Evolutionary conservation across 2,888 invertebrate species (phyloP).

Genomic region (Eupithecia pulchellata): DNA sequence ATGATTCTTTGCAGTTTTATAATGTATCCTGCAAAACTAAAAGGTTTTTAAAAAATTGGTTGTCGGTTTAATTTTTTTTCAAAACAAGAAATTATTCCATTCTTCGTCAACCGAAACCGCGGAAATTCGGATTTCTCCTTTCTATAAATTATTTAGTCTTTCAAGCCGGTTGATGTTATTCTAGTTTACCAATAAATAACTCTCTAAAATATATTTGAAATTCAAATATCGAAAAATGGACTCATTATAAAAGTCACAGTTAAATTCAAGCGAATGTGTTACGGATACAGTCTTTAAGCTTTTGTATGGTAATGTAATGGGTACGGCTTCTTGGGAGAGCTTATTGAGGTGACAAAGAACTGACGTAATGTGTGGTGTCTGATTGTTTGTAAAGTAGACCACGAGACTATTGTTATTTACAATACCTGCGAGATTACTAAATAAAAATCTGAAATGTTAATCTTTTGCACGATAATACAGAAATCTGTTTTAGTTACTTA

Average conservation of each 20-base stretch:
- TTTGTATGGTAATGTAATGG: constrained; percentile 32
- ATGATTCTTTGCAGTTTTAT: too few species aligned
- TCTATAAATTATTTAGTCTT: neutral
- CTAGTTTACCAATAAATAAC: neutral
- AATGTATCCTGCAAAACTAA: too few species aligned
- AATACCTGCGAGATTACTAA: neutral
- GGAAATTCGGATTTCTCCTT: neutral
- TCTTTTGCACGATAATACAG: constrained; percentile 6
- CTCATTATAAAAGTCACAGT: constrained; percentile 9
- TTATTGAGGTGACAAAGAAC: constrained; percentile 26
- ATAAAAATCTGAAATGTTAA: neutral
- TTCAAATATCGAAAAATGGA: neutral
- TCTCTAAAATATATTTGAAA: neutral
- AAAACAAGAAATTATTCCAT: too few species aligned
- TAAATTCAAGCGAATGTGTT: constrained; percentile 9
- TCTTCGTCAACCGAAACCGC: neutral
- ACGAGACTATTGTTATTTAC: neutral
- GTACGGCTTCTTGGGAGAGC: constrained; percentile 28
- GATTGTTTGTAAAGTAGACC: constrained; percentile 5
- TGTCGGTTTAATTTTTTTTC: too few species aligned
- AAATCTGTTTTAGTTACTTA: constrained; percentile 18
- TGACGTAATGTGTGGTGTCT: constrained; percentile 10
- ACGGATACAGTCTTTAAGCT: constrained; percentile 22
- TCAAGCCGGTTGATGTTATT: neutral
- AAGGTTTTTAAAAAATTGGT: too few species aligned